These are phyloP conservation scores for Chesias legatella DNA, from an alignment of 2,888 invertebrate genomes.

Conservation along the genomic window DNA sequence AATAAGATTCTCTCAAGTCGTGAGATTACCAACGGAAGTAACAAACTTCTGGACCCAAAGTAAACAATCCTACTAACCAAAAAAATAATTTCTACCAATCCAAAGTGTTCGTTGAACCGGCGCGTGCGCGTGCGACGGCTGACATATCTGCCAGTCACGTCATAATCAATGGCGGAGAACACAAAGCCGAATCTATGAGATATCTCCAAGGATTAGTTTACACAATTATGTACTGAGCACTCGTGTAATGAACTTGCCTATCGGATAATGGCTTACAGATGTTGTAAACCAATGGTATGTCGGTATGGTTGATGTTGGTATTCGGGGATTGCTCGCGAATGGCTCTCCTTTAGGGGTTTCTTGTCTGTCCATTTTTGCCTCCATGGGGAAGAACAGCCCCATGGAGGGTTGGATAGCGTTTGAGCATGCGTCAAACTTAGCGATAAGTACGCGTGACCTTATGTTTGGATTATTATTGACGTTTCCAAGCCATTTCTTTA, in stretches of 20 bases:
- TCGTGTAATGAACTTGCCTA: slow-evolving; percentile 63
- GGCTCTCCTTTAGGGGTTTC: too few species aligned
- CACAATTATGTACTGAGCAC: slow-evolving; percentile 71
- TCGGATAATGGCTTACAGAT: slow-evolving; percentile 19
- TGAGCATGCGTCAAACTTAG: too few species aligned
- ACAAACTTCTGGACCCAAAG: slow-evolving; percentile 19
- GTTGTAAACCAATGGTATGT: slow-evolving; percentile 8
- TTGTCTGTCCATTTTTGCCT: too few species aligned
- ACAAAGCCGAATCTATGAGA: slow-evolving; percentile 71
- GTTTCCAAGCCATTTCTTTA: too few species aligned
- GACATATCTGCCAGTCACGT: slow-evolving; percentile 71
- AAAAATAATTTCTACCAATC: slow-evolving; percentile 47
- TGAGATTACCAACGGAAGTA: slow-evolving; percentile 10
- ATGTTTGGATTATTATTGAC: too few species aligned
- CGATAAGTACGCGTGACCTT: too few species aligned
- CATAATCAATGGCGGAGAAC: slow-evolving; percentile 67
- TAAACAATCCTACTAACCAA: slow-evolving; percentile 50
- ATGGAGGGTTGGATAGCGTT: too few species aligned
- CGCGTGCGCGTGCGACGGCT: slow-evolving; percentile 70
- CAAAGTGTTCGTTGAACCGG: slow-evolving; percentile 61
- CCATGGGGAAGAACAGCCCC: too few species aligned
- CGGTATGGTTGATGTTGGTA: neutral
- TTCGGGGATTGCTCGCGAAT: too few species aligned
- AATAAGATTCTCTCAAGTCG: neutral
- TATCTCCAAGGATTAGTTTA: slow-evolving; percentile 74